These are phyloP conservation scores for Hippolais icterina DNA, from an alignment of 2,113 vertebrate species.

Conservation along the genomic window DNA sequence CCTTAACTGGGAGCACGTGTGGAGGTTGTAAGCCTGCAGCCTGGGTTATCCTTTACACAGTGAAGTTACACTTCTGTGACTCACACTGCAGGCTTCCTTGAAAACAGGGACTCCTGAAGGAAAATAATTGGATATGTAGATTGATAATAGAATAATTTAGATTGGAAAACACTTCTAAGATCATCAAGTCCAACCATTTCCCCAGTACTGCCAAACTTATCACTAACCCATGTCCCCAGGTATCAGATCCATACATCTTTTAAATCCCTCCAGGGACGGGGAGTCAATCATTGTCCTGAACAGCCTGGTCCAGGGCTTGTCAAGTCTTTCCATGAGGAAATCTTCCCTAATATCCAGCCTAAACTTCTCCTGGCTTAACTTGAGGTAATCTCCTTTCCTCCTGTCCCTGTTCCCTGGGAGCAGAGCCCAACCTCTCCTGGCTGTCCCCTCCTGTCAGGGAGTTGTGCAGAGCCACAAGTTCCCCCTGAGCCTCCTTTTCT, in stretches of 20 bases:
- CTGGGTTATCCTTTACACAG: neutral
- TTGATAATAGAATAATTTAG: neutral
- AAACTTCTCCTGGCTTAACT: neutral
- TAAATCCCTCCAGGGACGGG: neutral
- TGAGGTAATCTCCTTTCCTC: neutral
- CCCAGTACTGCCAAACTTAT: neutral
- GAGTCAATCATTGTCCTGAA: neutral
- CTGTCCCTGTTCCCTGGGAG: neutral
- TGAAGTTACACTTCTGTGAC: neutral
- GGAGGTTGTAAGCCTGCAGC: neutral
- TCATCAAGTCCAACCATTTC: accelerated
- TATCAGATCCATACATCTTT: neutral
- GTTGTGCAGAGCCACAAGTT: neutral
- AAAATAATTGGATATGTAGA: neutral
- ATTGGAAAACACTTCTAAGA: neutral
- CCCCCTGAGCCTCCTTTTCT: neutral
- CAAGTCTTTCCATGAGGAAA: neutral
- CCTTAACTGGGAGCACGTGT: neutral
- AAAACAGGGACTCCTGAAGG: neutral
- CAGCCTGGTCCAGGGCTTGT: neutral
- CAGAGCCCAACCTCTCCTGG: accelerated
- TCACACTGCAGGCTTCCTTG: neutral
- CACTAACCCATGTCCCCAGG: neutral
- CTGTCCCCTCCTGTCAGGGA: neutral
- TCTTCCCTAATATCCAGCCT: neutral